Conservation (phyloP, 2,797 vertebrate genomes). For the Pseudomugil gertrudae region DNA sequence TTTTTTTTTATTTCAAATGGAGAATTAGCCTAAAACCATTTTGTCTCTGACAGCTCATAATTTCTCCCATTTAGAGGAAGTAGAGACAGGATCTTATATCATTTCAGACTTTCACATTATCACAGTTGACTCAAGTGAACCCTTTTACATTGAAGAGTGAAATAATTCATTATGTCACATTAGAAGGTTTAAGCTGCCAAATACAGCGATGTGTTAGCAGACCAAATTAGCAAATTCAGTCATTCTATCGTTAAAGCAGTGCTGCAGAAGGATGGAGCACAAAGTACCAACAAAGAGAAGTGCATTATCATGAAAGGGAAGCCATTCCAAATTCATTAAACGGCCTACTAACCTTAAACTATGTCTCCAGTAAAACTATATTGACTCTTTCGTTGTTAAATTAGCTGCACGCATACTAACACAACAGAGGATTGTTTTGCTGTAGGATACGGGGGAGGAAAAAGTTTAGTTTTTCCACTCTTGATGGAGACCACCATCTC, state of each 20-base stretch:
- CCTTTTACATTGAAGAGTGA: slow-evolving; percentile 21
- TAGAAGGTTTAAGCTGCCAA: slow-evolving; percentile 55
- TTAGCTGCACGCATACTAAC: slow-evolving; percentile 66
- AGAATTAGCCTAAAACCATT: slow-evolving; percentile 42
- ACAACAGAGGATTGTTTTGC: slow-evolving; percentile 38
- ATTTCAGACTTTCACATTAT: slow-evolving; percentile 35
- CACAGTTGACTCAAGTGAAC: slow-evolving; percentile 27
- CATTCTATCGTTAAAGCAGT: slow-evolving; percentile 36
- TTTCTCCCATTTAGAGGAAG: slow-evolving; percentile 61
- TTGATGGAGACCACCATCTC: slow-evolving; percentile 59
- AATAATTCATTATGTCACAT: slow-evolving; percentile 31
- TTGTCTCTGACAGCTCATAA: slow-evolving; percentile 38
- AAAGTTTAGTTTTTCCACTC: slow-evolving; percentile 45
- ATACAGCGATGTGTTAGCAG: slow-evolving; percentile 40
- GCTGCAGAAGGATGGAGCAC: slow-evolving; percentile 50
- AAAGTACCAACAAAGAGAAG: slow-evolving; percentile 35
- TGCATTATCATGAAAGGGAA: slow-evolving; percentile 51
- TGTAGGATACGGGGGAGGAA: neutral
- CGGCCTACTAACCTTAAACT: slow-evolving; percentile 54
- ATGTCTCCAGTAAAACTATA: slow-evolving; percentile 49
- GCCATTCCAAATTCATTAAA: slow-evolving; percentile 36
- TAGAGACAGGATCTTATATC: slow-evolving; percentile 44
- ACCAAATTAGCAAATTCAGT: slow-evolving; percentile 38
- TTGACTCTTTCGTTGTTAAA: slow-evolving; percentile 32
- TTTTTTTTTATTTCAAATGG: slow-evolving; percentile 48